A percentile compares a stretch with the other conserved stretches of the same genome.
These are phyloP conservation scores for Thereva nobilitata DNA, from an alignment of 2,888 invertebrate species.

Conservation along the genomic window DNA sequence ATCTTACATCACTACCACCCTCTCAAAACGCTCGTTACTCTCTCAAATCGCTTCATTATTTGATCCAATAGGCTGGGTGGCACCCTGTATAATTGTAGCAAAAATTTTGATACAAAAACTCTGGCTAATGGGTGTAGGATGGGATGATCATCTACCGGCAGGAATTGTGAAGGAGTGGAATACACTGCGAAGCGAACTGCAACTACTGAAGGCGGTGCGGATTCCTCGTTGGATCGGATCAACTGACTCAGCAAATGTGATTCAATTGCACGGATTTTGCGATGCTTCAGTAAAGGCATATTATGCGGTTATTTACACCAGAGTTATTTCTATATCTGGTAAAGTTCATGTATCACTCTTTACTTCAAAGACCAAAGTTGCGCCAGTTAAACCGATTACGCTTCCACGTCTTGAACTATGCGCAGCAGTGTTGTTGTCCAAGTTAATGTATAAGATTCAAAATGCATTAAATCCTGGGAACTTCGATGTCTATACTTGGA, in stretches of 20 bases:
- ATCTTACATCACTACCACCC: background rate
- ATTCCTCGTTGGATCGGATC: conserved; percentile 32
- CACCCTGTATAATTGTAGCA: conserved; percentile 19
- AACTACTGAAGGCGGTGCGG: conserved; percentile 1
- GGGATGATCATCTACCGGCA: conserved; percentile 23
- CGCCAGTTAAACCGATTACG: conserved; percentile 25
- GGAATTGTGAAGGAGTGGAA: conserved; percentile 9
- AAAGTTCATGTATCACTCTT: conserved; percentile 7
- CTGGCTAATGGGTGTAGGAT: conserved; percentile 21
- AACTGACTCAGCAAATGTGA: background rate
- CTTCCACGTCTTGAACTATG: conserved; percentile 36
- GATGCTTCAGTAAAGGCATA: conserved; percentile 31
- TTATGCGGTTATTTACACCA: conserved; percentile 17
- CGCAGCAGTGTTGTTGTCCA: too few relatives aligned
- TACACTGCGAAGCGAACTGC: background rate
- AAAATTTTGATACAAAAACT: conserved; percentile 28
- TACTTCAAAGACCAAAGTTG: conserved; percentile 35
- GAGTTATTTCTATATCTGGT: background rate
- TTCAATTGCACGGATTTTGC: conserved; percentile 27
- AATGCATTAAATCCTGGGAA: background rate
- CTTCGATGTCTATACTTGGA: conserved; percentile 16
- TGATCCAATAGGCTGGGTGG: conserved; percentile 34
- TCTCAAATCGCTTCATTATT: conserved; percentile 20
- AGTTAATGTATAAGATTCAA: conserved; percentile 7
- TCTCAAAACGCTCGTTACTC: conserved; percentile 7